Evolutionary conservation across 1,140 invertebrate genomes (phyloP).

Genomic region (Chrysoperla carnea): DNA sequence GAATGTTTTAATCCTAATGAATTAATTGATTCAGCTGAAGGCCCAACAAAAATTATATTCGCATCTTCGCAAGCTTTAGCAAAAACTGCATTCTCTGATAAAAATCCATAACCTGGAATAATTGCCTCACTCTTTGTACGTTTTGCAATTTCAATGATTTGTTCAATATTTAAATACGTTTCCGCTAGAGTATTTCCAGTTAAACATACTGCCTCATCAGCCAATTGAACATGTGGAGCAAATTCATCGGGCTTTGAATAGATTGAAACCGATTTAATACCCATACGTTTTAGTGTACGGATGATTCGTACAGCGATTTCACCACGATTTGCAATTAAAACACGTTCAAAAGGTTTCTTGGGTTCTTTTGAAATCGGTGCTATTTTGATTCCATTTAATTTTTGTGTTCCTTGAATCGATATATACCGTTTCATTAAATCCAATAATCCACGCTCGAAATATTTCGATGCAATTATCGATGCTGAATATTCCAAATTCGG

Average conservation of each 20-base stretch:
- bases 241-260: conserved; percentile 47
- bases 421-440: no score
- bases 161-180: no score
- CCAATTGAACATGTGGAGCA: conserved; percentile 40
- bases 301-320: conserved; percentile 55
- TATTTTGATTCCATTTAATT: no score
- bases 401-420: no score
- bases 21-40: conserved; percentile 36
- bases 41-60: conserved; percentile 42
- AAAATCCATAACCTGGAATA: conserved; percentile 47
- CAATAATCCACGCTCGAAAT: no score
- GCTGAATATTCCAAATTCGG: no score
- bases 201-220: conserved; percentile 39
- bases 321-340: conserved; percentile 51
- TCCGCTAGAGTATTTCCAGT: no score
- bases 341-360: conserved; percentile 14
- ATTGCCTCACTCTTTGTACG: conserved; percentile 17
- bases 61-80: conserved; percentile 19
- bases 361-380: no score
- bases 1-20: conserved; percentile 54
- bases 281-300: conserved; percentile 33
- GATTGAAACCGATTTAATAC: conserved; percentile 52
- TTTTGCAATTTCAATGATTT: not conserved
- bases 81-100: conserved; percentile 51
- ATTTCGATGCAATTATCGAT: no score